Evolutionary conservation across 92 coral and sea anemone species (phyloP).

Genomic region (Zoanthus sansibaricus): DNA sequence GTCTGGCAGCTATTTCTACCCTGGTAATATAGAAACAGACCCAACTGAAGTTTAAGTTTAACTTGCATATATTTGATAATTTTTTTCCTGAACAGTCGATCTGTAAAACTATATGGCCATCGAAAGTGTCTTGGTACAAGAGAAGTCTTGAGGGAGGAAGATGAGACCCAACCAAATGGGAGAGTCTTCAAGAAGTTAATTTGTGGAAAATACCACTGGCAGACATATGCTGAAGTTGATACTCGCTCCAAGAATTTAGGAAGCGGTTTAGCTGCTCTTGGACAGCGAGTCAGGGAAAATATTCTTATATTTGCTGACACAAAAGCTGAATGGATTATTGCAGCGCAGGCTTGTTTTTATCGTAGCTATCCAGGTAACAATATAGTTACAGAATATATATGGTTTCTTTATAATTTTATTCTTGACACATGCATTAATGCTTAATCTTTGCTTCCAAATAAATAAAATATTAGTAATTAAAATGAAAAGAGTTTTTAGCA

Average conservation of each 20-base stretch:
- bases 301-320: constrained; percentile 92
- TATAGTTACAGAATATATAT: background rate
- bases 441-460: no score
- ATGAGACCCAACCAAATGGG: constrained; percentile 90
- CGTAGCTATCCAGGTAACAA: constrained; percentile 87
- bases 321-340: constrained; percentile 95
- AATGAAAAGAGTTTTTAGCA: no score
- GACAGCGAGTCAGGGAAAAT: constrained; percentile 85
- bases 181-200: constrained; percentile 89
- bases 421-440: background rate
- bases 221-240: constrained; percentile 89
- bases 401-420: background rate
- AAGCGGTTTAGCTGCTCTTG: constrained; percentile 90
- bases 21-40: no score
- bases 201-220: constrained; percentile 95
- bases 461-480: no score
- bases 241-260: constrained; percentile 84
- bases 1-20: no score
- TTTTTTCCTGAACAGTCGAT: constrained; percentile 63
- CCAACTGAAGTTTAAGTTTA: no score
- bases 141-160: constrained; percentile 82
- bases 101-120: constrained; percentile 82
- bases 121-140: constrained; percentile 97
- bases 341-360: constrained; percentile 91
- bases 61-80: no score